Conservation (phyloP, 2,113 vertebrate species). For the Morone saxatilis region DNA sequence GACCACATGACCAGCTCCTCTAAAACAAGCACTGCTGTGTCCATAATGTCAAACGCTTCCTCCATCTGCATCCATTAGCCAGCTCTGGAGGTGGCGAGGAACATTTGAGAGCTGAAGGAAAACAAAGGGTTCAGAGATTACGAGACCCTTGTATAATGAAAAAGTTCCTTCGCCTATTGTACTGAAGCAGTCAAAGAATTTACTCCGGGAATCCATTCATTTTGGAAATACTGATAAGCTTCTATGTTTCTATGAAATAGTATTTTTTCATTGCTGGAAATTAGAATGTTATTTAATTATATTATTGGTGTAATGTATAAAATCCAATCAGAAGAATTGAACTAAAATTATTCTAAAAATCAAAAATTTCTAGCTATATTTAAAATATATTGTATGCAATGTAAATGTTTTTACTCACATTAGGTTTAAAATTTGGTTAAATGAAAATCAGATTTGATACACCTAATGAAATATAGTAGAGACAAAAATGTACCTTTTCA, state of each 20-base stretch:
- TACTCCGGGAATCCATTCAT: constrained; percentile 31
- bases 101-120: constrained; percentile 71
- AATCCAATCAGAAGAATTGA: not conserved
- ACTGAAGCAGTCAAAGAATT: constrained; percentile 11
- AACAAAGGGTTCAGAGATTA: constrained; percentile 73
- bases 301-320: not conserved
- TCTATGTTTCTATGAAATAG: not conserved
- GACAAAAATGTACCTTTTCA: not conserved
- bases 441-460: not conserved
- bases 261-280: constrained; percentile 2
- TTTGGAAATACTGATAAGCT: constrained; percentile 9
- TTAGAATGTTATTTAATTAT: constrained; percentile 1
- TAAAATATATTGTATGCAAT: not conserved
- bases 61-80: constrained; percentile 79
- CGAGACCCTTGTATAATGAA: constrained; percentile 65
- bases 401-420: not conserved
- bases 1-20: constrained; percentile 76
- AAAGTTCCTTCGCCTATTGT: constrained; percentile 66
- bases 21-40: constrained; percentile 82
- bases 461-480: not conserved
- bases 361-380: not conserved
- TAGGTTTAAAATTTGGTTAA: not conserved
- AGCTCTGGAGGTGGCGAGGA: constrained; percentile 64
- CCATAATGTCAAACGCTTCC: constrained; percentile 82
- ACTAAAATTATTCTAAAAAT: too few relatives aligned